phyloP scores from a whole-genome alignment of 92 coral and sea anemone genomes.

The Epizoanthus stellaris region DNA sequence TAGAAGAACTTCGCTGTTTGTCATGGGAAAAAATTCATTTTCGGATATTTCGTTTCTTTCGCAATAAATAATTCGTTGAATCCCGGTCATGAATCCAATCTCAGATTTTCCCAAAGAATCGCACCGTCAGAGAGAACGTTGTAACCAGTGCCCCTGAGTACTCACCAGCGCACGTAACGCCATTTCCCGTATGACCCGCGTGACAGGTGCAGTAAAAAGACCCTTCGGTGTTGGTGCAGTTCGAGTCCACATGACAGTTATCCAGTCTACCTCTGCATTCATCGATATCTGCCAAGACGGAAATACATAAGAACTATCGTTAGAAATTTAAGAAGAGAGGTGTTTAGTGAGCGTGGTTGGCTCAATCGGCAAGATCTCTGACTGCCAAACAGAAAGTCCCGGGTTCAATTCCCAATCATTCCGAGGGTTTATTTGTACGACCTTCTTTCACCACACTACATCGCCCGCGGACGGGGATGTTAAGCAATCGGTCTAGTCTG shows the following conservation, averaged over 20 bases:
- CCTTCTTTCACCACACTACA: no score
- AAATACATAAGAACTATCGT: not conserved
- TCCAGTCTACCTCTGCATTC: constrained; percentile 21
- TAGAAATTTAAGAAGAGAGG: not conserved
- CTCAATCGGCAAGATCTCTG: not conserved
- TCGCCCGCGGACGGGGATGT: no score
- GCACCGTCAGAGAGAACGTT: not conserved
- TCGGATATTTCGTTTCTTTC: no score
- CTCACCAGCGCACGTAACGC: constrained; percentile 37
- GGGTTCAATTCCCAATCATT: no score
- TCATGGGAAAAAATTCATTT: no score
- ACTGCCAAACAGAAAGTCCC: no score
- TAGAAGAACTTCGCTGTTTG: no score
- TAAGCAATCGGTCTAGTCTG: no score
- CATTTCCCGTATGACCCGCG: constrained; percentile 41
- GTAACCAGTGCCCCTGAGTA: not conserved
- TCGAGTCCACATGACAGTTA: constrained; percentile 42
- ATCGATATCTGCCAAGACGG: constrained; percentile 18
- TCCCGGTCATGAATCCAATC: no score
- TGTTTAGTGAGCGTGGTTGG: not conserved
- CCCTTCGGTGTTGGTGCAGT: constrained; percentile 47
- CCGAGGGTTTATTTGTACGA: no score
- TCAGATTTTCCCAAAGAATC: no score
- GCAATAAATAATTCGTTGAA: no score
- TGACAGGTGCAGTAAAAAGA: constrained; percentile 38